Evolutionary conservation across 1,140 invertebrate species (phyloP).

Genomic region (Rhyacophila brunnea): DNA sequence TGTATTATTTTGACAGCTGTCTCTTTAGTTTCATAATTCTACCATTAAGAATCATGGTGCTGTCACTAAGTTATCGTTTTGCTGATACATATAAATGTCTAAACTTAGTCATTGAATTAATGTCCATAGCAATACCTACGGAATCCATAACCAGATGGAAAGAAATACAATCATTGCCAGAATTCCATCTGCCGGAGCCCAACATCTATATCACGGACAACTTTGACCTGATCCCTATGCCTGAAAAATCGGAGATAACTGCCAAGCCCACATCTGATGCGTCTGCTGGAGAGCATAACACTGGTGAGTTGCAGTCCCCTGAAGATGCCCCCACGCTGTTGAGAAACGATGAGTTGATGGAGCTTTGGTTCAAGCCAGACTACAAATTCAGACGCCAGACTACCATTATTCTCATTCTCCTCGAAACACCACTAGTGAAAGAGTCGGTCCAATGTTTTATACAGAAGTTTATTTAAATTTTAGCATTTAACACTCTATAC

Average conservation of each 20-base stretch:
- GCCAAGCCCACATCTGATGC: no score
- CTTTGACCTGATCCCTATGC: conserved; percentile 65
- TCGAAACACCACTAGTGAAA: conserved; percentile 65
- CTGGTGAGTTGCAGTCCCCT: not conserved
- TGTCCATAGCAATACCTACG: conserved; percentile 49
- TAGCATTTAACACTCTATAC: no score
- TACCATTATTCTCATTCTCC: conserved; percentile 70
- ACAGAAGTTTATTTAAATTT: no score
- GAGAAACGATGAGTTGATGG: conserved; percentile 58
- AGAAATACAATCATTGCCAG: conserved; percentile 51
- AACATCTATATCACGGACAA: conserved; percentile 84
- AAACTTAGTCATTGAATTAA: no score
- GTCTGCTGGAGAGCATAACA: no score
- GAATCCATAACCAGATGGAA: conserved; percentile 62
- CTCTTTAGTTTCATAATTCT: no score
- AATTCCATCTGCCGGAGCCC: conserved; percentile 70
- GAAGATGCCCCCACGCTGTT: conserved; percentile 59
- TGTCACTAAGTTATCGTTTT: no score
- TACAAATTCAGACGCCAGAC: conserved; percentile 83
- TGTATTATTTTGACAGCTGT: no score
- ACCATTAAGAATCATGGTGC: no score
- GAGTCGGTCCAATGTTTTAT: conserved; percentile 50
- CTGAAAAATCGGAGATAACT: not conserved
- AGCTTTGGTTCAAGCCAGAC: conserved; percentile 87
- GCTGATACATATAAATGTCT: no score